phyloP scores from a whole-genome alignment of 2,888 invertebrate genomes.

The Crocallis elinguaria region DNA sequence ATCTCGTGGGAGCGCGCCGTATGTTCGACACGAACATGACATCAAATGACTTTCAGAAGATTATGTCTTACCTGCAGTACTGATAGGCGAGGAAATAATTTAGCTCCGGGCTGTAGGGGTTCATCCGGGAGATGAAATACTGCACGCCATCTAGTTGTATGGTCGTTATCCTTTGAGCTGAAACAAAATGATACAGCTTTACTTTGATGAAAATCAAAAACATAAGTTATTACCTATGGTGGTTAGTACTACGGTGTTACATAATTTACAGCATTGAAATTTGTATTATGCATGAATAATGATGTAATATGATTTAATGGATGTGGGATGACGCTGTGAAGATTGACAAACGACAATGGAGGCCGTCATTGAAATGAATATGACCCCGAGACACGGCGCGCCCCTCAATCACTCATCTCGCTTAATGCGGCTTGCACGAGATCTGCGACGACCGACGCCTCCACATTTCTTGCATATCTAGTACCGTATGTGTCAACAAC shows the following conservation, averaged over 20 bases:
- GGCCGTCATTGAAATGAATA: slow-evolving; percentile 55
- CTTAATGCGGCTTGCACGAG: slow-evolving; percentile 47
- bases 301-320: slow-evolving; percentile 14
- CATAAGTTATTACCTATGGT: neutral
- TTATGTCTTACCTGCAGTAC: slow-evolving; percentile 87
- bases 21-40: slow-evolving; percentile 31
- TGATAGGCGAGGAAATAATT: slow-evolving; percentile 95
- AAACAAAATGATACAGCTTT: slow-evolving; percentile 57
- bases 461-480: slow-evolving; percentile 32
- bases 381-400: slow-evolving; percentile 52
- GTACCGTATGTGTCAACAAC: slow-evolving; percentile 18
- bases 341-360: slow-evolving; percentile 51
- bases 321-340: slow-evolving; percentile 20
- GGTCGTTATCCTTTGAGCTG: slow-evolving; percentile 94
- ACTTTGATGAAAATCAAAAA: slow-evolving; percentile 11
- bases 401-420: slow-evolving; percentile 53
- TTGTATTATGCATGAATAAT: slow-evolving; percentile 10
- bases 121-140: slow-evolving; percentile 94
- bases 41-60: slow-evolving; percentile 37
- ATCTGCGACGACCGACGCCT: slow-evolving; percentile 55
- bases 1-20: slow-evolving; percentile 51
- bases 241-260: slow-evolving; percentile 6
- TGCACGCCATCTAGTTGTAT: slow-evolving; percentile 94
- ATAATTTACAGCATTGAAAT: slow-evolving; percentile 11
- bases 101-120: slow-evolving; percentile 93